A percentile compares a stretch with the other conserved stretches of the same genome.
These are phyloP conservation scores for Telmatochromis sp. DNA, from an alignment of 2,113 vertebrate genomes.

Conservation along the genomic window DNA sequence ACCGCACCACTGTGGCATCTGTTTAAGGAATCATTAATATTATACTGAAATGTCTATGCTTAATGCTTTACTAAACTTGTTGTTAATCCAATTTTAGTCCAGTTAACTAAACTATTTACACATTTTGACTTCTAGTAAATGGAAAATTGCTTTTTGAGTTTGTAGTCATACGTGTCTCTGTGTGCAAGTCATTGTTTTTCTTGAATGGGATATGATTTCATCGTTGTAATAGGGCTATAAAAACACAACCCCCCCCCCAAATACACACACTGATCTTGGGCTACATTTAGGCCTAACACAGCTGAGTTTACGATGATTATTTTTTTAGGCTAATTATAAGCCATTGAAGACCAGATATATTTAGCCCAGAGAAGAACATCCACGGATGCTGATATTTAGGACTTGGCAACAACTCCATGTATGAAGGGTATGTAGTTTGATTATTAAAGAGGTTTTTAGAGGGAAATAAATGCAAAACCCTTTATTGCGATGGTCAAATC, in stretches of 20 bases:
- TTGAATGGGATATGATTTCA: background rate
- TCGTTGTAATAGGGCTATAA: background rate
- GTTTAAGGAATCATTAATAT: background rate
- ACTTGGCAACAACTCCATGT: background rate
- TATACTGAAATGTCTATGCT: background rate
- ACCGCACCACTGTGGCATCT: background rate
- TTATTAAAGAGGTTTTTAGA: background rate
- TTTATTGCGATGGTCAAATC: background rate
- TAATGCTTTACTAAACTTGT: background rate
- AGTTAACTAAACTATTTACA: background rate
- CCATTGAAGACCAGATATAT: background rate
- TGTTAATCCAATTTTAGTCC: background rate
- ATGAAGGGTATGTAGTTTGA: background rate
- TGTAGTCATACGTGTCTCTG: accelerated
- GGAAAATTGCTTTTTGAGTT: background rate
- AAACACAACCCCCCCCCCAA: background rate
- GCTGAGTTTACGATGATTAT: background rate
- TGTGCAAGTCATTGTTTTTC: background rate
- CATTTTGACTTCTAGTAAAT: background rate
- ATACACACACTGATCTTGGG: background rate
- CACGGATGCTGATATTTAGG: background rate
- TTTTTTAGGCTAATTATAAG: background rate
- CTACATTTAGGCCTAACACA: background rate
- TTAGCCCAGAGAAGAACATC: background rate
- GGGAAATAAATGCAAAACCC: background rate